Percentiles rank a stretch among this genome's conserved stretches.
These are phyloP conservation scores for Ibycter americanus DNA, from an alignment of 2,797 vertebrate species.

Conservation along the genomic window DNA sequence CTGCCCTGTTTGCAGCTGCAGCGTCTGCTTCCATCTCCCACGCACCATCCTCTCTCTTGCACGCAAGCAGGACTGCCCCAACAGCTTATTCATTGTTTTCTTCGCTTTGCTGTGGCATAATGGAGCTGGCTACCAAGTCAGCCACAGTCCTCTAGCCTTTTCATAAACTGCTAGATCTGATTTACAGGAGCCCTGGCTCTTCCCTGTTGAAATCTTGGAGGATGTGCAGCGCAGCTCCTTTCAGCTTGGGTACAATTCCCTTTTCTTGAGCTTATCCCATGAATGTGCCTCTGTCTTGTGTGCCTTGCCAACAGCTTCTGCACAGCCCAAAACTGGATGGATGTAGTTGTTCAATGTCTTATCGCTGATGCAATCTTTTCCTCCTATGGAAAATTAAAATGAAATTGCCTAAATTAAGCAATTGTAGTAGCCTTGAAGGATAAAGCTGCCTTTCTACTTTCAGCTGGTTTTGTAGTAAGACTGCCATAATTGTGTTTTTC, in stretches of 20 bases:
- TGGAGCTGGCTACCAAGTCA: neutral
- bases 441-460: conserved; percentile 33
- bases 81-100: conserved; percentile 21
- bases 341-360: neutral
- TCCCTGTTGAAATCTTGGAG: neutral
- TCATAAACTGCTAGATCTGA: neutral
- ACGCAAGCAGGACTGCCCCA: neutral
- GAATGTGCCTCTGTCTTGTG: neutral
- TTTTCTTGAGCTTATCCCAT: neutral
- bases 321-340: neutral
- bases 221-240: neutral
- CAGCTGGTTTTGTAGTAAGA: neutral
- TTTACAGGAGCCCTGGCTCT: neutral
- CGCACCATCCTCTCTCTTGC: neutral
- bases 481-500: neutral
- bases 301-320: neutral
- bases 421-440: neutral
- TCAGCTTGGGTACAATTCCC: neutral
- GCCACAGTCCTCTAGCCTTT: neutral
- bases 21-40: neutral
- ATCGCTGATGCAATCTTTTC: neutral
- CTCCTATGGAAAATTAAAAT: conserved; percentile 14
- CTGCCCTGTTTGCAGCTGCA: conserved; percentile 1
- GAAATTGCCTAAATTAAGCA: neutral
- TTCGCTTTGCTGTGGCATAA: neutral